phyloP scores from a whole-genome alignment of 2,888 invertebrate species.

The Drosophila mimetica region DNA sequence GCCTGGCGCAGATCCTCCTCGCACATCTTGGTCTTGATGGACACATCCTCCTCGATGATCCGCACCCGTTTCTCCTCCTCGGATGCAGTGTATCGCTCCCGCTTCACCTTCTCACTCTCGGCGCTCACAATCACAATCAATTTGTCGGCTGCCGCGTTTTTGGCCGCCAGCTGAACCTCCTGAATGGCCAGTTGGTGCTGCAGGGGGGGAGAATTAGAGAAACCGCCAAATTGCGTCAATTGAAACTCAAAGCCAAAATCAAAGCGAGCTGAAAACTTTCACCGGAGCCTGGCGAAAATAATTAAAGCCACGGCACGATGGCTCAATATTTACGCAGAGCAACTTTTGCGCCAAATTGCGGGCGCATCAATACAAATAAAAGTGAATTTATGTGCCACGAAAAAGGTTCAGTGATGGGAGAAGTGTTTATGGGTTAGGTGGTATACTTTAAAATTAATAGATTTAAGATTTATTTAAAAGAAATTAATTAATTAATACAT shows the following conservation, averaged over 20 bases:
- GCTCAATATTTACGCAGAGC: constrained; percentile 67
- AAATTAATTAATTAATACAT: no score
- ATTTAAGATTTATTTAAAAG: no score
- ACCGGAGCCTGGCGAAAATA: constrained; percentile 50
- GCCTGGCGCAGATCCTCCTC: constrained; percentile 96
- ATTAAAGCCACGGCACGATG: constrained; percentile 75
- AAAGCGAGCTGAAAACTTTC: constrained; percentile 54
- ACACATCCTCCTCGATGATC: constrained; percentile 94
- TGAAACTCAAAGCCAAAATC: constrained; percentile 52
- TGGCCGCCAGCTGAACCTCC: constrained; percentile 93
- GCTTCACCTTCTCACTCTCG: constrained; percentile 96
- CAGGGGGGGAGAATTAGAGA: constrained; percentile 7
- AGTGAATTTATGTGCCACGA: neutral
- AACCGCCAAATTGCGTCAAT: constrained; percentile 30
- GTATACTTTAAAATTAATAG: no score
- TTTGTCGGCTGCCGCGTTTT: constrained; percentile 95
- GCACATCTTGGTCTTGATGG: constrained; percentile 93
- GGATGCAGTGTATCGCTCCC: constrained; percentile 92
- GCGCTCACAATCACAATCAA: constrained; percentile 94
- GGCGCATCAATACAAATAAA: constrained; percentile 23
- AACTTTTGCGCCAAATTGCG: constrained; percentile 62
- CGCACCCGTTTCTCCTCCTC: constrained; percentile 96
- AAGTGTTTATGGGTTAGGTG: no score
- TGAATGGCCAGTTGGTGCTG: constrained; percentile 87
- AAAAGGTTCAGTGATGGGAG: constrained; percentile 3